Evolutionary conservation across 2,113 vertebrate genomes (phyloP), one percentile per base, ranked within the genome.

Genomic region (Vicugna pacos): DNA sequence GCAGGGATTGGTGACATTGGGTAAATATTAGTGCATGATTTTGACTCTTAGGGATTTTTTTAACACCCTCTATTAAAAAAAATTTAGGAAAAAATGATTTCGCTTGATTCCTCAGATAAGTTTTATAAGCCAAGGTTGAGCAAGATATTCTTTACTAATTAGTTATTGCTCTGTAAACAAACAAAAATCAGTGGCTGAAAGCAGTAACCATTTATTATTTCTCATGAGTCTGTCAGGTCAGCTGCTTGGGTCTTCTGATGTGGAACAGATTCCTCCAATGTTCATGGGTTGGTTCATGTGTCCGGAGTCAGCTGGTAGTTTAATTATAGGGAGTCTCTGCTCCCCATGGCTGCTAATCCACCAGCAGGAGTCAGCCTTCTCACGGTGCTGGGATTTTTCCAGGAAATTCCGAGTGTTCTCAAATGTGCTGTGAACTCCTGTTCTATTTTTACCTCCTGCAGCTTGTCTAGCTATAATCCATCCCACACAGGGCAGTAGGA

Each of bases 21-120:
- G 12, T 54, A 87, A 89, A 90, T 75, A 42, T 97, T 79, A 82
- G n/a, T 88, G n/a, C 6, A 9, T 91, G 79, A 93, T 98, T 97
- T 97, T 93, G 90, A 97, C 65, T 67, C 96, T 98, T 60, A 81
- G 93, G 94, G 32, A 76, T 96, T 97, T 93, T 69, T 98, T 88
- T 98, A 92, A 91, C 96, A 89, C 48, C n/a, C 32, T 88, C 54
- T 26, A 82, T 94, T 38, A 64, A 93, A 96, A 96, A 97, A 97
- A 96, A 92, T 96, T 46, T 94, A 91, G 92, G 79, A 96, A 94
- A 97, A 97, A 94, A 73, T 89, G 92, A 92, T 96, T 88, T 98
- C 86, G 22, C n/a, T 81, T 92, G 70, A n/a, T 64, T 92, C 17
- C 16, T 76, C 38, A 38, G 7, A 28, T 69, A 6, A 67, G 79